Evolutionary conservation across 2,888 invertebrate species (phyloP), one percentile per base, ranked within the genome.

Genomic region (Latrodectus hesperus): DNA sequence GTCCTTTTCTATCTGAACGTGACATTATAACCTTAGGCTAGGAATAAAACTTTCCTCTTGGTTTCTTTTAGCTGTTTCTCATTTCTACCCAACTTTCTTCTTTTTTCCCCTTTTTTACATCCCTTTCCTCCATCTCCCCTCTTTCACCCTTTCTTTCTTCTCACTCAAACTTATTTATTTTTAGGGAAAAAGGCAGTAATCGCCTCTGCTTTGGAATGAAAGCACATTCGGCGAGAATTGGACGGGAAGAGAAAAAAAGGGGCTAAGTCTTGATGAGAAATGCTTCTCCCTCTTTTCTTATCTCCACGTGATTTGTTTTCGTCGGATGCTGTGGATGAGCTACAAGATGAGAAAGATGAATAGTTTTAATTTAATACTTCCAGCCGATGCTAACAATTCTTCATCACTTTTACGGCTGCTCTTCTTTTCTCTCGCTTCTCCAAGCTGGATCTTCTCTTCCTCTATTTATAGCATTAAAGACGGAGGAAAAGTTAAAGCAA

Each of bases 261-360:
- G 38, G 38, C 38, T 9, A 60, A 60, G 10, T n/a, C 60, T 60
- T 60, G 26, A 55, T 52, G 26, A 55, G 55, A 22, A 26, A 55
- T 26, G 16, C 2, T 73, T 17, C 16, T 60, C 55, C 26, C 55
- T 16, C n/a, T 52, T 17, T 10, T 17, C 51, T 52, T 51, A 51
- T 72, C 17, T 72, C 51, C 72, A n/a, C 26, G 38, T 73, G n/a
- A 26, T 68, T 68, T n/a, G 22, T 17, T 38, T 38, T 38, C 38
- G 38, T 12, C 12, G 60, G 60, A 60, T 6, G 60, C 12, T 60
- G 60, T 16, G 65, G 65, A 67, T 65, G 64, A 78, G 60, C 38
- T 38, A 75, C 67, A 75, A 75, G 75, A 75, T 70, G 82, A 82
- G 75, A 74, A 81, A 87, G 76, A 87, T 77, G 81, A 81, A 87